Evolutionary conservation across 2,888 invertebrate species (phyloP).

Genomic region (Schizotus pectinicornis): DNA sequence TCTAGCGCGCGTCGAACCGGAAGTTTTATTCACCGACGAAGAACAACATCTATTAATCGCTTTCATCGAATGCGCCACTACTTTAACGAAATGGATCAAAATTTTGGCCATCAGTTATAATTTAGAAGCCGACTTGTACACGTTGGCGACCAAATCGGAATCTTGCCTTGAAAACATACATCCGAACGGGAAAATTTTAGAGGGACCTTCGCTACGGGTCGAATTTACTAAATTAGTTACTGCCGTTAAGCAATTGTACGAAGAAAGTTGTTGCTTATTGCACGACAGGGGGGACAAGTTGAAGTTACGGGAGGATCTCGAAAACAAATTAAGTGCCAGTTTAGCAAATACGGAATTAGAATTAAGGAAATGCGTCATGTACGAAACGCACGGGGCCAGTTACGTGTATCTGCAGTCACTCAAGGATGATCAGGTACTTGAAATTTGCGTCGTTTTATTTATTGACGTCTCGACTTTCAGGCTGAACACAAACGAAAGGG

Average conservation of each 20-base stretch:
- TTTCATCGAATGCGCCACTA: slow-evolving; percentile 83
- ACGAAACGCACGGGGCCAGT: slow-evolving; percentile 62
- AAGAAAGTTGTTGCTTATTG: slow-evolving; percentile 74
- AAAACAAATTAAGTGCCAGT: slow-evolving; percentile 70
- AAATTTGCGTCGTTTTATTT: slow-evolving; percentile 3
- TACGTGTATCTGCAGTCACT: slow-evolving; percentile 65
- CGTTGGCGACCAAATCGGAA: slow-evolving; percentile 75
- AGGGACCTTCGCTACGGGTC: slow-evolving; percentile 72
- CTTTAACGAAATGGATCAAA: slow-evolving; percentile 85
- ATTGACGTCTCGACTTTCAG: slow-evolving; percentile 37
- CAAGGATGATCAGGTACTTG: slow-evolving; percentile 61
- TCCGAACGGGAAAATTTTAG: slow-evolving; percentile 81
- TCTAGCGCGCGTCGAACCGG: slow-evolving; percentile 50
- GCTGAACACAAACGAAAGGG: slow-evolving; percentile 65
- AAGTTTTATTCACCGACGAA: slow-evolving; percentile 63
- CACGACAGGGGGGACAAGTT: slow-evolving; percentile 72
- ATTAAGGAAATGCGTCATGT: slow-evolving; percentile 71
- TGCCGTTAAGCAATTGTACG: slow-evolving; percentile 70
- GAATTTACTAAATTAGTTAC: slow-evolving; percentile 79
- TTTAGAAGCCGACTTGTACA: slow-evolving; percentile 76
- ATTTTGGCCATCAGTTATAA: slow-evolving; percentile 66
- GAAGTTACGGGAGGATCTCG: slow-evolving; percentile 70
- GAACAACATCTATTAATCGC: slow-evolving; percentile 76
- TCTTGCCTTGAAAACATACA: slow-evolving; percentile 75
- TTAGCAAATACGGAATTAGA: slow-evolving; percentile 76